Evolutionary conservation across 2,113 vertebrate genomes (phyloP).

Genomic region (Brienomyrus longianalis): DNA sequence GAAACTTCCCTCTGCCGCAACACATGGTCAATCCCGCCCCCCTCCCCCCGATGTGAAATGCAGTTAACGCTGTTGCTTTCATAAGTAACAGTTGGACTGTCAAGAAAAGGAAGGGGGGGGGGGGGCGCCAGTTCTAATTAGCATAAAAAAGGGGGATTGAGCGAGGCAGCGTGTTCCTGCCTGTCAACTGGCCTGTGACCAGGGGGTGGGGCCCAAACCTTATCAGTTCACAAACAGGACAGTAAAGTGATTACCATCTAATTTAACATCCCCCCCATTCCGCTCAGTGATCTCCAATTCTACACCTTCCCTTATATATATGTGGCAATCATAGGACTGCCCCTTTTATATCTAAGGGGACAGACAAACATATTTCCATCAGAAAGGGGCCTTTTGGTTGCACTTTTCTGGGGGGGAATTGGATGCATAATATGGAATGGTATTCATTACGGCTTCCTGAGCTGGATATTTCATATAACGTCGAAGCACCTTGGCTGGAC

Average conservation of each 20-base stretch:
- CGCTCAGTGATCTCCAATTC: constrained; percentile 48
- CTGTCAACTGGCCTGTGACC: constrained; percentile 30
- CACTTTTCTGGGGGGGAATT: constrained; percentile 47
- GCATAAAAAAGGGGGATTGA: constrained; percentile 50
- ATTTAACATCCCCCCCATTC: constrained; percentile 59
- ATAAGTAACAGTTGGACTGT: constrained; percentile 39
- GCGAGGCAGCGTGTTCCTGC: not conserved
- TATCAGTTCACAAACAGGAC: constrained; percentile 62
- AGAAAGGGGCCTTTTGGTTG: constrained; percentile 54
- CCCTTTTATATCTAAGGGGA: constrained; percentile 40
- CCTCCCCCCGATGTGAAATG: constrained; percentile 29
- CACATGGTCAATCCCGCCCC: not conserved
- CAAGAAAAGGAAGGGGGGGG: constrained; percentile 40
- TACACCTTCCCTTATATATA: constrained; percentile 23
- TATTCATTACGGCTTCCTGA: constrained; percentile 30
- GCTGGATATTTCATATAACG: not conserved
- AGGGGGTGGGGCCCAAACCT: constrained; percentile 46
- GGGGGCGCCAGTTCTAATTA: constrained; percentile 48
- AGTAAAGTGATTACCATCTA: constrained; percentile 68
- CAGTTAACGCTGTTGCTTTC: constrained; percentile 45
- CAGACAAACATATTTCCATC: constrained; percentile 68
- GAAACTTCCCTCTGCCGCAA: not conserved
- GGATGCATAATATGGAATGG: constrained; percentile 42
- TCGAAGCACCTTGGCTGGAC: not conserved
- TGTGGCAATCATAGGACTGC: not conserved